Evolutionary conservation across 2,888 invertebrate genomes (phyloP).

Genomic region (Charanyca ferruginea): DNA sequence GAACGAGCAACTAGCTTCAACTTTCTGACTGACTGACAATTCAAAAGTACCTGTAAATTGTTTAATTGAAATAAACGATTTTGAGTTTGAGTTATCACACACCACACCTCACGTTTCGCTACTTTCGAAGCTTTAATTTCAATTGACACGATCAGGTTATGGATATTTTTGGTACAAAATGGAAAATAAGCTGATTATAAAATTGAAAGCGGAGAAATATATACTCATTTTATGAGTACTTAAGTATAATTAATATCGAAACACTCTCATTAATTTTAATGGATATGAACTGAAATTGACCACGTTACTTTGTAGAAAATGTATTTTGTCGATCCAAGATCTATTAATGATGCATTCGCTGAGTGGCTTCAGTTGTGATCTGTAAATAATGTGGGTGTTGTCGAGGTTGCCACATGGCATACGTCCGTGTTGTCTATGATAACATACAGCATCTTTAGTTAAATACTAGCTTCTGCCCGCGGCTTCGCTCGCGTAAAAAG

Average conservation of each 20-base stretch:
- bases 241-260: background rate
- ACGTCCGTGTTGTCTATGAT: background rate
- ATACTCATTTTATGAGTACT: too few relatives aligned
- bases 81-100: too few relatives aligned
- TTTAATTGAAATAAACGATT: too few relatives aligned
- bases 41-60: too few relatives aligned
- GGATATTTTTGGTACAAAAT: background rate
- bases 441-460: too few relatives aligned
- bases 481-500: too few relatives aligned
- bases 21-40: too few relatives aligned
- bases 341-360: background rate
- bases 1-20: too few relatives aligned
- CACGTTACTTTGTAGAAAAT: background rate
- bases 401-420: background rate
- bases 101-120: background rate
- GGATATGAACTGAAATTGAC: background rate
- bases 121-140: background rate
- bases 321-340: background rate
- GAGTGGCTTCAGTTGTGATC: background rate
- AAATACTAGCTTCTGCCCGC: too few relatives aligned
- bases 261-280: background rate
- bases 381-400: background rate
- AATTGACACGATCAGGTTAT: slow-evolving; percentile 2
- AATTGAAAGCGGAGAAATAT: background rate
- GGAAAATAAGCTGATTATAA: background rate